Conservation (phyloP, 2,113 vertebrate genomes). For the Myodes glareolus region DNA sequence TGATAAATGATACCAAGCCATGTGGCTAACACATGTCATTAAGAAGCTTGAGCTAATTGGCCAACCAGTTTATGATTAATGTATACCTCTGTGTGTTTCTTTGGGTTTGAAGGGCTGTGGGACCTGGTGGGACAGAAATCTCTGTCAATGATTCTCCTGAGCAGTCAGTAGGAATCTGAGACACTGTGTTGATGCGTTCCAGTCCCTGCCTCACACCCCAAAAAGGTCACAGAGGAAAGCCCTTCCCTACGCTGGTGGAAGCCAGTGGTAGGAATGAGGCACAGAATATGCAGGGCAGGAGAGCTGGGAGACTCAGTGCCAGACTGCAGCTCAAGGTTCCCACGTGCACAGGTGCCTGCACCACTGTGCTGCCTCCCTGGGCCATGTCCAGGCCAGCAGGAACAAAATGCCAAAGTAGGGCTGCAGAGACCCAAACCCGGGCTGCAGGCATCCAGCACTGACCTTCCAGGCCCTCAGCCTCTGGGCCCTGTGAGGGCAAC, state of each 20-base stretch:
- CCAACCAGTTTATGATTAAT: too few relatives aligned
- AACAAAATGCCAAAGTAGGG: not conserved
- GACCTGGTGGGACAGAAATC: too few relatives aligned
- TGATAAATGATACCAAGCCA: too few relatives aligned
- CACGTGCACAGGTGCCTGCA: not conserved
- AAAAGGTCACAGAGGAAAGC: not conserved
- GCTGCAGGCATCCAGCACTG: not conserved
- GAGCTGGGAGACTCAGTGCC: not conserved
- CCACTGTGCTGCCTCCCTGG: not conserved
- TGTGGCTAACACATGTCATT: too few relatives aligned
- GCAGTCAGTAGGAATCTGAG: not conserved
- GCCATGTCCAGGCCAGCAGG: not conserved
- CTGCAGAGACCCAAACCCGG: not conserved
- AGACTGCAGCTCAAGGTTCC: not conserved
- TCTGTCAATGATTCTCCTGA: too few relatives aligned
- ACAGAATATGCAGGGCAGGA: not conserved
- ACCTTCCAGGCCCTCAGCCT: slow-evolving; percentile 83
- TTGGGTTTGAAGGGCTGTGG: too few relatives aligned
- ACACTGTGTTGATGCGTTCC: not conserved
- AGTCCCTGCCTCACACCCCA: not conserved
- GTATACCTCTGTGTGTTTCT: too few relatives aligned
- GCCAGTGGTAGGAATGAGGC: not conserved
- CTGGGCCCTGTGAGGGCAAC: slow-evolving; percentile 53
- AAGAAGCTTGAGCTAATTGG: too few relatives aligned
- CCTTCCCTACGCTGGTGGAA: not conserved